phyloP scores from a whole-genome alignment of 2,797 vertebrate genomes.

The Pachyuromys duprasi region DNA sequence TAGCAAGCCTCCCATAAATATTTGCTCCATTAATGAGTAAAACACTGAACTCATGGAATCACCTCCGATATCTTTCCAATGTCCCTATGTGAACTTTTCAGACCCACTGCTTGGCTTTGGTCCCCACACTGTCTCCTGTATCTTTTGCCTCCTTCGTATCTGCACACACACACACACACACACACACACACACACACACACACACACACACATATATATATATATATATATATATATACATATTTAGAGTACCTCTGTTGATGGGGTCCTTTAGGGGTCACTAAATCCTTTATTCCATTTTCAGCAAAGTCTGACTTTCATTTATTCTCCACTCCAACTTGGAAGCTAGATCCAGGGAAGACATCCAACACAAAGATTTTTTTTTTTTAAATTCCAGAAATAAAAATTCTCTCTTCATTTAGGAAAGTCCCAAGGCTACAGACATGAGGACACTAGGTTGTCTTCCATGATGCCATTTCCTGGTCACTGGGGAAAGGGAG shows the following conservation, averaged over 20 bases:
- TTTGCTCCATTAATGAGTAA: slow-evolving; percentile 8
- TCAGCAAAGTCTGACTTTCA: slow-evolving; percentile 57
- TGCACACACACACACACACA: too few relatives aligned
- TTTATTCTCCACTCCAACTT: slow-evolving; percentile 46
- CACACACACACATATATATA: too few relatives aligned
- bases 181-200: too few relatives aligned
- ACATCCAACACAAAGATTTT: slow-evolving; percentile 77
- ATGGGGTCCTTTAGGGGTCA: slow-evolving; percentile 2
- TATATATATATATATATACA: too few relatives aligned
- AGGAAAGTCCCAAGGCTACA: slow-evolving; percentile 75
- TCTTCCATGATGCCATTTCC: slow-evolving; percentile 76
- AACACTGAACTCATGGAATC: not conserved
- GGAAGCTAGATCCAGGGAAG: slow-evolving; percentile 59
- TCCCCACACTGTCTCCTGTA: not conserved
- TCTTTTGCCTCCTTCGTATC: not conserved
- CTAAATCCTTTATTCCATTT: not conserved
- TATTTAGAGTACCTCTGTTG: not conserved
- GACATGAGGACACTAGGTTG: slow-evolving; percentile 78
- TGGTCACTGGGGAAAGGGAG: slow-evolving; percentile 68
- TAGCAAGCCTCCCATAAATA: not conserved
- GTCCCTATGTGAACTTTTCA: slow-evolving; percentile 47
- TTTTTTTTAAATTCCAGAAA: slow-evolving; percentile 67
- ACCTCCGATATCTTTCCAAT: not conserved
- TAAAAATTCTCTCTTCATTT: slow-evolving; percentile 65
- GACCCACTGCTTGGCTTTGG: not conserved